Conservation (phyloP, 2,888 invertebrate species). For the Dioctria rufipes region DNA sequence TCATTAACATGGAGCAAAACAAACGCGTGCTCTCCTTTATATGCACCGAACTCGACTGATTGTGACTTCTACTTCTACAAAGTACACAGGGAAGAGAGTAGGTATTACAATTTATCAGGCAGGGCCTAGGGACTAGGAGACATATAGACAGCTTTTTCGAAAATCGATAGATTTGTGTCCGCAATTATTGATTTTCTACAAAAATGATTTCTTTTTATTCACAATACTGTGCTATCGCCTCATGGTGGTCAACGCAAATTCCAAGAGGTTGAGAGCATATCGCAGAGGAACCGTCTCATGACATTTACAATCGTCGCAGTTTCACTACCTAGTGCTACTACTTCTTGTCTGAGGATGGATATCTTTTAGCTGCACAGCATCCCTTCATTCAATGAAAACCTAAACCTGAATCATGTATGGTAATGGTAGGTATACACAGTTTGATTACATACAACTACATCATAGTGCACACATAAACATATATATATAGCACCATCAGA, state of each 20-base stretch:
- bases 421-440: neutral
- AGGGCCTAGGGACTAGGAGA: conserved; percentile 41
- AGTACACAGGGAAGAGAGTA: conserved; percentile 36
- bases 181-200: conserved; percentile 57
- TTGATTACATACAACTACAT: neutral
- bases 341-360: neutral
- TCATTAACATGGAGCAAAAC: neutral
- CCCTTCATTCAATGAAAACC: conserved; percentile 14
- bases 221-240: conserved; percentile 27
- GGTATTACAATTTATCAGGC: conserved; percentile 44
- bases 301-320: neutral
- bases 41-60: conserved; percentile 39
- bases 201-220: conserved; percentile 42
- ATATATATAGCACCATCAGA: too few species aligned
- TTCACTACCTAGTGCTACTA: conserved; percentile 1
- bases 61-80: neutral
- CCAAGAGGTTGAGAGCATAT: neutral
- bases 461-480: neutral
- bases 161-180: conserved; percentile 58
- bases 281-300: neutral
- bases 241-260: neutral
- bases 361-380: conserved; percentile 12
- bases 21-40: conserved; percentile 2
- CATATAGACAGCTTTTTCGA: conserved; percentile 53
- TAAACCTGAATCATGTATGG: neutral